Evolutionary conservation across 1,140 invertebrate genomes (phyloP), one percentile per base, ranked within the genome.

Genomic region (Dolichoris vasculosae): DNA sequence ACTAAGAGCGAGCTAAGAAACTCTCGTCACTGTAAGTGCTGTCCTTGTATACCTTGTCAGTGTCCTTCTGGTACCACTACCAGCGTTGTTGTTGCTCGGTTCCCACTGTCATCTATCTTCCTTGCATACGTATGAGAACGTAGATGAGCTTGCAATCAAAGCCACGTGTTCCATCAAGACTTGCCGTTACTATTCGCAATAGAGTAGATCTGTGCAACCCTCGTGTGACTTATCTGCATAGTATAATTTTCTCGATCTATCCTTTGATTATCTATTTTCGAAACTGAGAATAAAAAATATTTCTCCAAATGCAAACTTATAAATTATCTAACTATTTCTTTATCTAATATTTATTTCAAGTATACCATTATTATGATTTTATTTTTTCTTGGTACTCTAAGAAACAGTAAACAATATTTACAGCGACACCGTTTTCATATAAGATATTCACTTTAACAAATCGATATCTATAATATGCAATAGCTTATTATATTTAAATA

Each of bases 1-100:
- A 11, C 35, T 23, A 55, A 38, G 38, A 38, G 38, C 20, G 55
- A 20, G 4, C 64, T 26, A 35, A 67, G 2, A 32, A 35, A 35
- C 32, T 8, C 3, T 55, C 35, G 55, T 30, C 23, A 51, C 71
- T 83, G 59, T 76, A 77, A 9, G 73, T 76, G 55, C 67, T 30
- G 80, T 82, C 73, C 32, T 20, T 59, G 73, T 78, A 51, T 84
- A 67, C 59, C 82, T 84, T 78, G 82, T 84, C 55, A n/a, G 43
- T 83, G 46, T 73, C 80, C 35, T 59, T 73, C 80, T 46, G 55
- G 43, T n/a, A 20, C 23, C 6, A 30, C 35, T 26, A 32, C n/a
- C 26, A 26, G 26, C 38, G 23, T 38, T 59, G 38, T 30, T 63
- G 64, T 35, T 38, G 48, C 48, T 26, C n/a, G 59, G n/a, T 30